Evolutionary conservation across 2,113 vertebrate genomes (phyloP).

Genomic region (Notiomystis cincta): DNA sequence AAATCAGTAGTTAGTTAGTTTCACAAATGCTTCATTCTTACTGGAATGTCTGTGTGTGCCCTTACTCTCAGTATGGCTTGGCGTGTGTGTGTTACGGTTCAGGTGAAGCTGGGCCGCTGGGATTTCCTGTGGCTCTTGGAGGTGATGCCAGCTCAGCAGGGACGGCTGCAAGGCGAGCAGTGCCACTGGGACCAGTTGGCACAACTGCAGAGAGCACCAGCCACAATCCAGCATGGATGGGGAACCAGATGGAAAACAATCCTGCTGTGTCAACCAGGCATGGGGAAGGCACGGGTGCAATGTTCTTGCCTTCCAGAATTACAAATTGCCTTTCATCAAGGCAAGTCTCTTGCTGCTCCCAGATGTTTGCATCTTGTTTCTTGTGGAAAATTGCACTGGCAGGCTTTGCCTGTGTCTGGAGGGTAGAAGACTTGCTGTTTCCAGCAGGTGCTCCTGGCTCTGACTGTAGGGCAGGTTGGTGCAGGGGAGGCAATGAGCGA

Average conservation of each 20-base stretch:
- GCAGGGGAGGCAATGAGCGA: neutral
- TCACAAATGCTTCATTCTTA: neutral
- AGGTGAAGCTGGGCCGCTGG: neutral
- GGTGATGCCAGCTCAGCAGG: neutral
- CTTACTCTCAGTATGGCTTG: neutral
- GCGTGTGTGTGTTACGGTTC: neutral
- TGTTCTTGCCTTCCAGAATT: neutral
- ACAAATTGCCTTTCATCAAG: neutral
- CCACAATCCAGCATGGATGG: accelerated
- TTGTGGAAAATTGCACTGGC: neutral
- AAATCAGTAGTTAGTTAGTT: neutral
- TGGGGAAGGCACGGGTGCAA: neutral
- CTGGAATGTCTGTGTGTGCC: neutral
- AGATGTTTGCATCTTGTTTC: neutral
- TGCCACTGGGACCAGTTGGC: accelerated
- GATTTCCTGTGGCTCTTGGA: neutral
- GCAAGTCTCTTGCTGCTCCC: neutral
- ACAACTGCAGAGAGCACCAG: neutral
- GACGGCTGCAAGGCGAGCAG: accelerated
- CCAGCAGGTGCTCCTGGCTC: accelerated
- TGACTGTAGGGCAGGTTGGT: neutral
- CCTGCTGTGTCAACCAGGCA: neutral
- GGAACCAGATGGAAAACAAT: neutral
- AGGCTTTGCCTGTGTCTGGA: neutral
- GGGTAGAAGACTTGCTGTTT: neutral